Percentiles rank a stretch among this genome's conserved stretches.
These are phyloP conservation scores for Drosophila punjabiensis DNA, from an alignment of 1,140 invertebrate species.

Conservation along the genomic window DNA sequence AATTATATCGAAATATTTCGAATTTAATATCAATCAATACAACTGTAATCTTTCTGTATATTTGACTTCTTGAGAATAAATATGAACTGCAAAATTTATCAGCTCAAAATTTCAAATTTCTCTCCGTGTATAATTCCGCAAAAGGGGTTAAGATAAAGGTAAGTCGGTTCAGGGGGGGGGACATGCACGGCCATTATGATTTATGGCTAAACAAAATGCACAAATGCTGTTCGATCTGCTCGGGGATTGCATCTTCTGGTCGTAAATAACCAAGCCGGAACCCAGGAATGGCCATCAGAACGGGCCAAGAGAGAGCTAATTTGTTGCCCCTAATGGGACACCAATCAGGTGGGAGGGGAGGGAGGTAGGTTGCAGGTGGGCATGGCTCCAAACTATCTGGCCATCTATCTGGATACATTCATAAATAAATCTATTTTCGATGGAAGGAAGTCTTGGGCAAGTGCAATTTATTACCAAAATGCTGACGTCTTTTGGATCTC, in stretches of 20 bases:
- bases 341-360: slow-evolving; percentile 27
- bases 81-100: background rate
- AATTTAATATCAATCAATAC: no score
- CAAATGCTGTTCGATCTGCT: slow-evolving; percentile 71
- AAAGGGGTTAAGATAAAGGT: background rate
- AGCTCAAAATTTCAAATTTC: background rate
- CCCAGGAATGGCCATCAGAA: slow-evolving; percentile 41
- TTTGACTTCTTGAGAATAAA: background rate
- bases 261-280: slow-evolving; percentile 60
- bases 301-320: slow-evolving; percentile 54
- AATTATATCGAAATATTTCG: no score
- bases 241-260: slow-evolving; percentile 66
- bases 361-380: slow-evolving; percentile 22
- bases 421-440: slow-evolving; percentile 52
- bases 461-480: slow-evolving; percentile 52
- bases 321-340: slow-evolving; percentile 75
- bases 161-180: background rate
- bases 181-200: slow-evolving; percentile 65
- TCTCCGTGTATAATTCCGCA: slow-evolving; percentile 1
- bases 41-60: background rate
- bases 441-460: slow-evolving; percentile 32
- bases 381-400: slow-evolving; percentile 5
- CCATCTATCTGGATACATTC: slow-evolving; percentile 39
- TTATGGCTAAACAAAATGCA: slow-evolving; percentile 76
- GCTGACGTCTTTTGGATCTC: slow-evolving; percentile 46